A percentile compares a stretch with the other conserved stretches of the same genome.
Evolutionary conservation across 2,113 vertebrate species (phyloP).

Genomic region (Channa argus): DNA sequence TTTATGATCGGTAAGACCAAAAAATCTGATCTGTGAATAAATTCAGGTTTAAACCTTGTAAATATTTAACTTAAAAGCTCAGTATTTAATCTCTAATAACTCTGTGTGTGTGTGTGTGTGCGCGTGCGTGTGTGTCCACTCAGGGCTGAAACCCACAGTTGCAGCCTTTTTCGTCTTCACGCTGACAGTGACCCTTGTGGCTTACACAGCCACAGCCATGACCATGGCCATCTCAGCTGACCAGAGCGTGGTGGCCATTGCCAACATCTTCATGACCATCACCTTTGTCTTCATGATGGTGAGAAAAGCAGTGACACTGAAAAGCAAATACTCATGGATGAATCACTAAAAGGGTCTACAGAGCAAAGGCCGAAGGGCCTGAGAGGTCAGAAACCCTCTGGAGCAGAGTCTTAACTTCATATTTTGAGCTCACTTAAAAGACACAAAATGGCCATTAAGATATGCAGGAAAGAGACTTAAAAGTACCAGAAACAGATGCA

Average conservation of each 20-base stretch:
- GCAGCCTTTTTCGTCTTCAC: slow-evolving; percentile 89
- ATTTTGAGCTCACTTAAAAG: too few species aligned
- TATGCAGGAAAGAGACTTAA: too few species aligned
- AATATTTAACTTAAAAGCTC: not conserved
- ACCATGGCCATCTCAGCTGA: slow-evolving; percentile 90
- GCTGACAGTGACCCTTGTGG: slow-evolving; percentile 88
- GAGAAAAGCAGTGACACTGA: slow-evolving; percentile 55
- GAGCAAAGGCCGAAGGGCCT: too few species aligned
- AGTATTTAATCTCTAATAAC: not conserved
- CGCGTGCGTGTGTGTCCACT: not conserved
- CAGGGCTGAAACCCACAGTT: slow-evolving; percentile 87
- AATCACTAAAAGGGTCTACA: too few species aligned
- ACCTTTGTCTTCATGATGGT: slow-evolving; percentile 95
- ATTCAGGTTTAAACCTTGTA: not conserved
- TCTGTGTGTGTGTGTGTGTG: slow-evolving; percentile 21
- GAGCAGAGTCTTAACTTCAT: too few species aligned
- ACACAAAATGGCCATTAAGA: too few species aligned
- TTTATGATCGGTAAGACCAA: slow-evolving; percentile 89
- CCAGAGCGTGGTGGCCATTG: slow-evolving; percentile 86
- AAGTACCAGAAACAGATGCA: too few species aligned
- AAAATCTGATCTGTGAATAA: not conserved
- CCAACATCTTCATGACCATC: slow-evolving; percentile 90
- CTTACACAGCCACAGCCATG: slow-evolving; percentile 90
- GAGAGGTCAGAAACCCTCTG: too few species aligned
- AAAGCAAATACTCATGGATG: too few species aligned